These are phyloP conservation scores for Bryconaethiops microstoma DNA, from an alignment of 2,797 vertebrate species.

Conservation along the genomic window DNA sequence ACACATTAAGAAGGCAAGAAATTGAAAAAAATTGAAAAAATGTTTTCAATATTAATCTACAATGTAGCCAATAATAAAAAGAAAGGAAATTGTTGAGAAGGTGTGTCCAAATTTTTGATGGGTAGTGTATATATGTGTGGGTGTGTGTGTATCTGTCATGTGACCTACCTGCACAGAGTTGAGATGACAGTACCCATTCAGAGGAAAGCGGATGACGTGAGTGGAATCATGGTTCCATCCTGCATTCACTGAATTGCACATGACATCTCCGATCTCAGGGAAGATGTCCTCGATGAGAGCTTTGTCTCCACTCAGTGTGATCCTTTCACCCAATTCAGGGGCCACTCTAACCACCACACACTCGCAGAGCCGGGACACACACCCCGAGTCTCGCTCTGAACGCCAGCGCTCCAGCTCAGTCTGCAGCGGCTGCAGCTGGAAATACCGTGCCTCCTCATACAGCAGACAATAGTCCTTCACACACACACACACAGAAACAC, in stretches of 20 bases:
- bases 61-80: no score
- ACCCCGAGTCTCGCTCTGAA: conserved; percentile 80
- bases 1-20: no score
- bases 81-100: no score
- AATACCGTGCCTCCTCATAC: conserved; percentile 94
- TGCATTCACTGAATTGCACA: conserved; percentile 85
- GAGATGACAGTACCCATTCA: conserved; percentile 91
- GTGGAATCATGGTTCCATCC: conserved; percentile 90
- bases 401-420: conserved; percentile 90
- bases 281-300: conserved; percentile 91
- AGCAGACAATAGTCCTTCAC: conserved; percentile 91
- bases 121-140: no score
- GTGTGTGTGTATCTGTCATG: not conserved
- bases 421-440: conserved; percentile 91
- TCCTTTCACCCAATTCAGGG: conserved; percentile 90
- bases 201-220: conserved; percentile 88
- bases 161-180: conserved; percentile 92
- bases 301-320: conserved; percentile 86
- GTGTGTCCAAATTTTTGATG: no score
- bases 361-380: conserved; percentile 82
- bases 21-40: no score
- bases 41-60: no score
- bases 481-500: conserved; percentile 23
- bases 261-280: conserved; percentile 87
- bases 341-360: conserved; percentile 90